phyloP scores from a whole-genome alignment of 2,113 vertebrate genomes.

The Pyrgilauda ruficollis region DNA sequence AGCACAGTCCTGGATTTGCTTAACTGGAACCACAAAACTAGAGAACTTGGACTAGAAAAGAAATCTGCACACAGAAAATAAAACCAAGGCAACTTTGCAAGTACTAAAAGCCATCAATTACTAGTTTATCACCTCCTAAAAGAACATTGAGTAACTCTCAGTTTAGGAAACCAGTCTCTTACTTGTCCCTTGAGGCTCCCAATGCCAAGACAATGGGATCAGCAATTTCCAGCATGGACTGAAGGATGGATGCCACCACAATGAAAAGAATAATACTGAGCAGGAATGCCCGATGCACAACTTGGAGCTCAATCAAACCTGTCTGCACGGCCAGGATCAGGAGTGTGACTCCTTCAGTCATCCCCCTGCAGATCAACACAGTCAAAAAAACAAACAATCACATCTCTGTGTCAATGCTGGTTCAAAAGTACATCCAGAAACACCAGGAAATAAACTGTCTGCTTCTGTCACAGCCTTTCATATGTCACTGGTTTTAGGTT shows the following conservation, averaged over 20 bases:
- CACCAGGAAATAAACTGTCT: not conserved
- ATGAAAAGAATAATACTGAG: slow-evolving; percentile 99
- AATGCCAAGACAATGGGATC: slow-evolving; percentile 95
- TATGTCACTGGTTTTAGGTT: not conserved
- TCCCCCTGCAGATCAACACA: slow-evolving; percentile 79
- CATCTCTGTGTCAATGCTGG: not conserved
- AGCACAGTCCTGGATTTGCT: not conserved
- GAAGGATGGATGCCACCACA: slow-evolving; percentile 95
- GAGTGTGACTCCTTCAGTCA: slow-evolving; percentile 96
- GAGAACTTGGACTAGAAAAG: not conserved
- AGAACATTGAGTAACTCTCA: slow-evolving; percentile 2
- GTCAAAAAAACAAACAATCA: not conserved
- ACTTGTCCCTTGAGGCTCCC: slow-evolving; percentile 98
- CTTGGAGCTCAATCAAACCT: slow-evolving; percentile 95
- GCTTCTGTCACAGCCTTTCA: not conserved
- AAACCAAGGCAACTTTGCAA: not conserved
- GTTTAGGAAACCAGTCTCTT: slow-evolving; percentile 45
- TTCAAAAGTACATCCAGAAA: not conserved
- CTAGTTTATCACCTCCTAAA: slow-evolving; percentile 1
- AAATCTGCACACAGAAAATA: not conserved
- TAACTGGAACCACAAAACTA: not conserved
- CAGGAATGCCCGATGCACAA: slow-evolving; percentile 95
- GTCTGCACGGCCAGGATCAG: slow-evolving; percentile 96
- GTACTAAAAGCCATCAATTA: slow-evolving; percentile 21
- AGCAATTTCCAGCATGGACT: slow-evolving; percentile 99